phyloP scores from a whole-genome alignment of 2,797 vertebrate species.

The Scolopax rusticola region DNA sequence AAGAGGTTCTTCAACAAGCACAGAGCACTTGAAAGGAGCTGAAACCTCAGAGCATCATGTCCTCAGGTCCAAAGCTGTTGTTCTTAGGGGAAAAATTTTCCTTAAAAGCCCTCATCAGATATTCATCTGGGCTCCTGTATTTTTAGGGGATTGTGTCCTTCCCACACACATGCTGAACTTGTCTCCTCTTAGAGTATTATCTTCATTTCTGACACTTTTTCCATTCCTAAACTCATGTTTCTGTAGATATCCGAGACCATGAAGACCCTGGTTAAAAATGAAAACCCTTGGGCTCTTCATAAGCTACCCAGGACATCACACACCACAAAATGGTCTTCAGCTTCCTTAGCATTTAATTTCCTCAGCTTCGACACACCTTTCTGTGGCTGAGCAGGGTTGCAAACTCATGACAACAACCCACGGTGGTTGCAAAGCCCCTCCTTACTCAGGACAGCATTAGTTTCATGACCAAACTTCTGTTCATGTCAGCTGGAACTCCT shows the following conservation, averaged over 20 bases:
- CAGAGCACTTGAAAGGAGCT: not conserved
- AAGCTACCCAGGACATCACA: not conserved
- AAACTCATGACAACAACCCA: not conserved
- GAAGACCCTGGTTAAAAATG: not conserved
- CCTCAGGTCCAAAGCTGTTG: fast-evolving
- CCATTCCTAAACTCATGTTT: not conserved
- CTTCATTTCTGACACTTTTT: not conserved
- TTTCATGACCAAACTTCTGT: not conserved
- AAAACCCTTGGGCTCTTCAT: not conserved
- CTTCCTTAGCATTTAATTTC: not conserved
- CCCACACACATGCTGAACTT: not conserved
- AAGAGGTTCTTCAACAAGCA: not conserved
- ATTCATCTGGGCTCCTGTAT: not conserved
- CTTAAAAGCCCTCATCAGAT: not conserved
- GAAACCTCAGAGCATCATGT: not conserved
- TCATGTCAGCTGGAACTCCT: not conserved
- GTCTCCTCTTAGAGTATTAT: not conserved
- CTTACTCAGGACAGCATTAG: not conserved
- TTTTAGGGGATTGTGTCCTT: not conserved
- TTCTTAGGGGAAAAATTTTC: not conserved
- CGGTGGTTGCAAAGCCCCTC: not conserved
- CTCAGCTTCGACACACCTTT: not conserved
- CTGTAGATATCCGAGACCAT: not conserved
- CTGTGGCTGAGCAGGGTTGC: not conserved
- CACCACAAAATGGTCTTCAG: not conserved